Base-by-base conservation (phyloP, 2,888 invertebrate genomes). In the Macrophya alboannulata region DNA sequence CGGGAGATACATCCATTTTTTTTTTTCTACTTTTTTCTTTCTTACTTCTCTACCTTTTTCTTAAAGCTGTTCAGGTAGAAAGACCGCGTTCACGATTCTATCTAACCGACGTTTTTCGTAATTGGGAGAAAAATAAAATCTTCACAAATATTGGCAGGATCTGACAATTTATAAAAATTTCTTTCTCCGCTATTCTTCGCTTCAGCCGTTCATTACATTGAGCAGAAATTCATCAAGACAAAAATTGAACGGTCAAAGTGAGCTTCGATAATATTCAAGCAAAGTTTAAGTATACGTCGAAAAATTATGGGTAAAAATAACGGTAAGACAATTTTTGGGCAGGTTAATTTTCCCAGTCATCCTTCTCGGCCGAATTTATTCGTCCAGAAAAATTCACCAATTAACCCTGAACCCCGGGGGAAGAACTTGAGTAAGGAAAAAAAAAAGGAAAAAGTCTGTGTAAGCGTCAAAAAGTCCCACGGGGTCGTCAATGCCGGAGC, bases 381-480 rank as follows among this genome's bases (percentile, higher is more conserved):
- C 87, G 86, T 89, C 88, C 89, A 87, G 88, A 90, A 90, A 87
- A 88, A 90, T 88, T 88, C 88, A 89, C 88, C 89, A 90, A 89
- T 90, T 89, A 88, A 88, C 88, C 87, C 86, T 77, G 81, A 88
- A 31, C 31, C 88, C 87, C 85, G 59, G 81, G 79, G 74, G 65
- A 85, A 79, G 85, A 71, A 84, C 21, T 10, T 79, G 79, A 31
- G 74, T 37, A 48, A 17, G 31, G 84, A 77, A 85, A 84, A 86
- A 84, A 87, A 72, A 85, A 71, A 86, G n/a, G n/a, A 76, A 79
- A 68, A 84, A 86, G 76, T 51, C 43, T 45, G 87, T 88, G 88
- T 90, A 89, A 90, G 89, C 87, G 89, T 90, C 90, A 87, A 89
- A 85, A 88, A 88, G 89, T 89, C 89, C 88, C 86, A 86, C 86